phyloP scores from a whole-genome alignment of 2,888 invertebrate genomes.

The Proisotoma minuta region DNA sequence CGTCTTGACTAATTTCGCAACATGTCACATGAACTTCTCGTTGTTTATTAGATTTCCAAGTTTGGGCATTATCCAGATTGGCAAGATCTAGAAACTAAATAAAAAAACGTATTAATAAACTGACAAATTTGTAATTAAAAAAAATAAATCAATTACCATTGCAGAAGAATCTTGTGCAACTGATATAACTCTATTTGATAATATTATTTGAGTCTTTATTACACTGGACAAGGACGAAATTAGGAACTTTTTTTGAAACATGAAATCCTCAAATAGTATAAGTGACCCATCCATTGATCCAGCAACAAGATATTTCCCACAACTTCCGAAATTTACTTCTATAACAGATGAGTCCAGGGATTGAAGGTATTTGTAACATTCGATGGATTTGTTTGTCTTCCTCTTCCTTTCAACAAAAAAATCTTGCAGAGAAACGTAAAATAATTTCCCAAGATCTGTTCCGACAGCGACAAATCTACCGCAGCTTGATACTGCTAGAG shows the following conservation, averaged over 20 bases:
- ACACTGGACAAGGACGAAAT: slow-evolving; percentile 13
- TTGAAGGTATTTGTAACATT: slow-evolving; percentile 20
- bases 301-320: slow-evolving; percentile 22
- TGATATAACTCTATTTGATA: neutral
- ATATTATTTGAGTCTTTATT: neutral
- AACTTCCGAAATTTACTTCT: slow-evolving; percentile 18
- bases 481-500: slow-evolving; percentile 22
- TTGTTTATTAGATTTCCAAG: slow-evolving; percentile 15
- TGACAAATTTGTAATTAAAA: neutral
- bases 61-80: slow-evolving; percentile 6
- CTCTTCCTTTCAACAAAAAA: slow-evolving; percentile 13
- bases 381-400: slow-evolving; percentile 1
- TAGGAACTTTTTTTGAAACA: too few species aligned
- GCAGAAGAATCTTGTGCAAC: slow-evolving; percentile 22
- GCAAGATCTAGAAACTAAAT: slow-evolving; percentile 20
- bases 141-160: slow-evolving; percentile 16
- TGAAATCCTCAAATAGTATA: too few species aligned
- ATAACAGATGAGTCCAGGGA: slow-evolving; percentile 17
- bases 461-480: slow-evolving; percentile 23
- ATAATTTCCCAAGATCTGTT: slow-evolving; percentile 26
- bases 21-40: slow-evolving; percentile 18
- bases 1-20: slow-evolving; percentile 17
- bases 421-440: slow-evolving; percentile 18
- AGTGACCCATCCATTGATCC: slow-evolving; percentile 24
- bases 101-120: neutral